Conservation (phyloP, 2,888 invertebrate species). For the Lasius fuliginosus region DNA sequence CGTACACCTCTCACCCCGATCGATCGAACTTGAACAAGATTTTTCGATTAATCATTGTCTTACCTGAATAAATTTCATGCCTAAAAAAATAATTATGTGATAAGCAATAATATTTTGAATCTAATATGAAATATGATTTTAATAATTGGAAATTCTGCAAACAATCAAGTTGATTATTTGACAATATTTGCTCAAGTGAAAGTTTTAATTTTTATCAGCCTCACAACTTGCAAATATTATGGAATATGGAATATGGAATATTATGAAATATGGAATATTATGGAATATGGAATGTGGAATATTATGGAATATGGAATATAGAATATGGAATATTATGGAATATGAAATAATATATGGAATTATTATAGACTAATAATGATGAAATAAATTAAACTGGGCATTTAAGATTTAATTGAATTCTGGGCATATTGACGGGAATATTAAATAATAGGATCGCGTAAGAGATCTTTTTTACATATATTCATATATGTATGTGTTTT, state of each 20-base stretch:
- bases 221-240: neutral
- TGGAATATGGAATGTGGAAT: too few relatives aligned
- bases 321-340: too few relatives aligned
- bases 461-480: neutral
- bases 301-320: too few relatives aligned
- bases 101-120: neutral
- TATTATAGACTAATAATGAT: neutral
- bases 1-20: slow-evolving; percentile 62
- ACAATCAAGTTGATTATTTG: neutral
- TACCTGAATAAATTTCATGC: slow-evolving; percentile 58
- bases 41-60: slow-evolving; percentile 59
- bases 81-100: slow-evolving; percentile 32
- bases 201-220: neutral
- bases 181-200: neutral
- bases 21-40: slow-evolving; percentile 68
- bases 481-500: neutral
- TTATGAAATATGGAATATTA: too few relatives aligned
- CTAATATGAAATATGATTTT: neutral
- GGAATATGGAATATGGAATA: too few relatives aligned
- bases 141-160: neutral
- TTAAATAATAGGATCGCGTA: neutral
- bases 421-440: neutral
- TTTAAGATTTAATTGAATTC: neutral
- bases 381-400: neutral
- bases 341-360: too few relatives aligned